Base-by-base conservation (phyloP, 2,888 invertebrate genomes). In the Sinhomidia bicolor region DNA sequence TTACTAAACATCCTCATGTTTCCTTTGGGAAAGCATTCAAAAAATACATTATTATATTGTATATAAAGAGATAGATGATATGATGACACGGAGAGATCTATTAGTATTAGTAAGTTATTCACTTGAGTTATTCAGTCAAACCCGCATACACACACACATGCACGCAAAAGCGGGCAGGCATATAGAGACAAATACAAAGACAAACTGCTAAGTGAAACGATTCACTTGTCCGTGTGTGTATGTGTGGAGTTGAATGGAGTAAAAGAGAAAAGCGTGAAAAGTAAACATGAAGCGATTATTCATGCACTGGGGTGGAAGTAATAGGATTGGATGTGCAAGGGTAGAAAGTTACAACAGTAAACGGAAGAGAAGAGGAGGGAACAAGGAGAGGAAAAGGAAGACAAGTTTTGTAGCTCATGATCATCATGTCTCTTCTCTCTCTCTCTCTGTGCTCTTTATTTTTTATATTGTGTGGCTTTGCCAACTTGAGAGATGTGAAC, bases 211-310 rank as follows among this genome's bases (percentile, higher is more conserved):
- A 74, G 60, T 84, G 74, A 76, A 84, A 74, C 57, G 60, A 84
- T 74, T 44, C 68, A 54, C 68, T 74, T 84, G 47, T n/a, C 51
- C 57, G 32, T 12, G 57, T 44, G 17, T 44, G 44, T 6, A 74
- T 47, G 74, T 4, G n/a, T 32, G 23, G 65, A 71, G 41, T 36
- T 82, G 68, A 29, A 54, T 54, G 71, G 54, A 23, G 44, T 68
- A 78, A 84, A n/a, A 65, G 79, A 47, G 74, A 60, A 78, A 84
- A 87, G 89, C 89, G 89, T 89, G 89, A 89, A 89, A 87, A 82
- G 87, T 87, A 87, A 87, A 87, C 87, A 87, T 87, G 82, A 87
- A 87, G 65, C 87, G 89, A 90, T 90, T 90, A 90, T 88, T 90
- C 85, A 90, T 85, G 88, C 88, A 57, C 79, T 81, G 82, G 88